phyloP scores from a whole-genome alignment of 2,888 invertebrate genomes.

The Melikaiella ostensackeni region DNA sequence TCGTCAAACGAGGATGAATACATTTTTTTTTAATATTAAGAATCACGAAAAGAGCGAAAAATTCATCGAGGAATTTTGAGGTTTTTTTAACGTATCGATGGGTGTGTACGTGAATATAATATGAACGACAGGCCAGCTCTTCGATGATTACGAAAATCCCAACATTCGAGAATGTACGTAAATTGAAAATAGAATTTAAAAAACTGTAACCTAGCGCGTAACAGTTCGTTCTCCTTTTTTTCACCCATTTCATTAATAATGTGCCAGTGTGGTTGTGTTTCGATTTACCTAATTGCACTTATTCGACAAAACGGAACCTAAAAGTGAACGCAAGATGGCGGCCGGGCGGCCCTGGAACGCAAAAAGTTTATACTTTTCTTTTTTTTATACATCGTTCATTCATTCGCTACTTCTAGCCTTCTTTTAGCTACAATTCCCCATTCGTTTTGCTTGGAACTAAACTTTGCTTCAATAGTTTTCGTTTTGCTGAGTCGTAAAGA shows the following conservation, averaged over 20 bases:
- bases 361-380: constrained; percentile 67
- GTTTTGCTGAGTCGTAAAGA: constrained; percentile 60
- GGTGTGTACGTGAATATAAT: constrained; percentile 54
- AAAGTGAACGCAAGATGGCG: constrained; percentile 76
- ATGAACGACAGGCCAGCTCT: constrained; percentile 72
- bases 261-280: constrained; percentile 55
- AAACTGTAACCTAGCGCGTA: constrained; percentile 74
- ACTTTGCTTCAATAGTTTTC: constrained; percentile 51
- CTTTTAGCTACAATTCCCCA: constrained; percentile 45
- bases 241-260: constrained; percentile 53
- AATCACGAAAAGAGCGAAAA: constrained; percentile 17
- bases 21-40: constrained; percentile 6
- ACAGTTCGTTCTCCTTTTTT: constrained; percentile 64
- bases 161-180: constrained; percentile 74
- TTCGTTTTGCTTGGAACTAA: constrained; percentile 56
- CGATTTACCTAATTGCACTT: constrained; percentile 77
- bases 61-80: constrained; percentile 2
- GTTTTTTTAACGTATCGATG: constrained; percentile 22
- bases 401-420: constrained; percentile 42
- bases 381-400: constrained; percentile 42
- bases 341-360: constrained; percentile 73
- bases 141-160: constrained; percentile 77
- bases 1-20: constrained; percentile 11
- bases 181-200: constrained; percentile 76
- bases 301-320: constrained; percentile 76